Evolutionary conservation across 2,113 vertebrate species (phyloP), one percentile per base, ranked within the genome.

Genomic region (Anseranas semipalmata): DNA sequence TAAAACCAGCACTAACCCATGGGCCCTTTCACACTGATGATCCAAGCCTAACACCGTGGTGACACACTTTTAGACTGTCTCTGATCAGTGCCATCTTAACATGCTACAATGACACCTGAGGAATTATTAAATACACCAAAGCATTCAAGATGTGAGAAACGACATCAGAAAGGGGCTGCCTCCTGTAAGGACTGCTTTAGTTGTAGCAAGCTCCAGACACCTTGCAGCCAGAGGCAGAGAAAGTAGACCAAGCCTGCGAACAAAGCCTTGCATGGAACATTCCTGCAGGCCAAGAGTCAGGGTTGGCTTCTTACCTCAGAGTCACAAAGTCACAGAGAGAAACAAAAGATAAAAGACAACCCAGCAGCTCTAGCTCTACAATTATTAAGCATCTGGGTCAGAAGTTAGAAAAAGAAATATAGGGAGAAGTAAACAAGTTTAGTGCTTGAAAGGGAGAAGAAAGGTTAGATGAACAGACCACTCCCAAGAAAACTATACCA

Each of bases 291-390:
- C 89, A 59, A 50, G 58, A 90, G 62, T 37, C 67, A 66, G 35
- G 37, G 19, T 0, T 90, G 81, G 71, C 28, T 91, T 73, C 91
- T 77, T 20, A 74, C 70, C 85, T 83, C 87, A 78, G 22, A 63
- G 45, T 62, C 68, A 65, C 93, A 93, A 68, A 68, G 35, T 65
- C 87, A 56, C 17, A 56, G 41, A 71, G 4, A 87, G 56, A 85
- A 89, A 75, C 58, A 78, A 68, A 92, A 92, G 70, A 89, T 65
- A 78, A 94, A 89, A 94, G 70, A 82, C 22, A 59, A 41, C 53
- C 60, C 66, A 6, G 9, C 45, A 89, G 62, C 58, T 91, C 77
- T 27, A 41, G 43, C 33, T 60, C 70, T 48, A 68, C 3, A 21
- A 82, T 65, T 87, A 82, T 15, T 52, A 75, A 43, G 20, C 1